Conservation (phyloP, 2,113 vertebrate genomes). For the Actenoides lindsayi region DNA sequence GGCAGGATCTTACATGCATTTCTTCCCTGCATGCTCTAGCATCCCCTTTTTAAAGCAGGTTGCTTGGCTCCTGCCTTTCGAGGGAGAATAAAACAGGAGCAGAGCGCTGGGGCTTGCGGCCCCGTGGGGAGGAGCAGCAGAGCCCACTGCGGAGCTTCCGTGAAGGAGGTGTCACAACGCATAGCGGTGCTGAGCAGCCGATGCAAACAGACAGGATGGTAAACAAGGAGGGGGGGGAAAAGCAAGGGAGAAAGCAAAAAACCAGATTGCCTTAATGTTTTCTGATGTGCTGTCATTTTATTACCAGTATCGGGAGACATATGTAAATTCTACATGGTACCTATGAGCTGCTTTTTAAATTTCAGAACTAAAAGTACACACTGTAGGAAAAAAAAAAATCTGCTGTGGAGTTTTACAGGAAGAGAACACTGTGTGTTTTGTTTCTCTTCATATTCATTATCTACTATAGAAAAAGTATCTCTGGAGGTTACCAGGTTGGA, state of each 20-base stretch:
- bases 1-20: rapidly evolving
- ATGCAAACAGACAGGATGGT: conserved; percentile 39
- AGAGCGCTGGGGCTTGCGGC: neutral
- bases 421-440: neutral
- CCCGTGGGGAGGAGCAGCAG: neutral
- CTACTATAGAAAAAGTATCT: neutral
- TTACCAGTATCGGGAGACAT: conserved; percentile 42
- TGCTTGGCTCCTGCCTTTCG: neutral
- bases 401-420: neutral
- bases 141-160: neutral
- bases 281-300: conserved; percentile 49
- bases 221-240: conserved; percentile 7
- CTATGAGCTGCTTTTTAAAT: conserved; percentile 10
- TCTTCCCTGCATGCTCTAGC: neutral
- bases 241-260: conserved; percentile 22
- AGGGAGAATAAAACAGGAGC: neutral
- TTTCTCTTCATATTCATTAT: neutral
- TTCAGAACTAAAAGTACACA: neutral
- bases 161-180: neutral
- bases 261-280: conserved; percentile 35
- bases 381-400: neutral
- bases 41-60: neutral
- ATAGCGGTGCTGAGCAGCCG: neutral
- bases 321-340: conserved; percentile 41
- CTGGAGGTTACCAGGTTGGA: neutral